Evolutionary conservation across 2,113 vertebrate genomes (phyloP), one percentile per base, ranked within the genome.

Genomic region (Cryptomyrus ogoouensis): DNA sequence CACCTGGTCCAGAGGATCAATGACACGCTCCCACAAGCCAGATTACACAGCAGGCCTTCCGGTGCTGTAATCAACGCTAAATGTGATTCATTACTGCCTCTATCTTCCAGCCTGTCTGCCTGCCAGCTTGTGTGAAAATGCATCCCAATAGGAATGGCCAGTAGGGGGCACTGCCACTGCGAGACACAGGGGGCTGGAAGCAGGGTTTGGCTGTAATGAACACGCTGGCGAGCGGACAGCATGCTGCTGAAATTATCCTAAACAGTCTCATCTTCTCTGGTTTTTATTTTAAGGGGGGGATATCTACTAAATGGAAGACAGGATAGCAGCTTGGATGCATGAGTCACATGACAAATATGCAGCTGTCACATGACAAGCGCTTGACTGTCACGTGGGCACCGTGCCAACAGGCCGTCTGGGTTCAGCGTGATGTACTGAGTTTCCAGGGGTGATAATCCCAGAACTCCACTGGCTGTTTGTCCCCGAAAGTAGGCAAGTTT

Each of bases 81-180:
- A 90, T 31, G 6, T 58, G 85, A 90, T 87, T 90, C 53, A 87
- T 87, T 84, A 24, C 42, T 42, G 24, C 89, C 56, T 87, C 17
- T 66, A 13, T 31, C 62, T 62, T 62, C 2, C 56, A 62, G 56
- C 56, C 53, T 42, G 17, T 5, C 27, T 31, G 19, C 83, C 24
- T 21, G 46, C 46, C 62, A 74, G 88, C 27, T 44, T 74, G 44
- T 7, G 27, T 4, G n/a, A 31, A 70, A 70, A 70, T 31, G 62
- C 42, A 62, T 17, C 35, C 89, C 10, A 12, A 24, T 19, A 39
- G 74, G 74, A 80, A 80, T 80, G 35, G 74, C 35, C 74, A 80
- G 83, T 44, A 46, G 44, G 44, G 44, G 83, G 83, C 83, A 12
- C 83, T 24, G 5, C 44, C 19, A 21, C 44, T 24, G 83, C 19